Conservation (phyloP, 2,797 vertebrate species). For the Cirrhinus mrigala region DNA sequence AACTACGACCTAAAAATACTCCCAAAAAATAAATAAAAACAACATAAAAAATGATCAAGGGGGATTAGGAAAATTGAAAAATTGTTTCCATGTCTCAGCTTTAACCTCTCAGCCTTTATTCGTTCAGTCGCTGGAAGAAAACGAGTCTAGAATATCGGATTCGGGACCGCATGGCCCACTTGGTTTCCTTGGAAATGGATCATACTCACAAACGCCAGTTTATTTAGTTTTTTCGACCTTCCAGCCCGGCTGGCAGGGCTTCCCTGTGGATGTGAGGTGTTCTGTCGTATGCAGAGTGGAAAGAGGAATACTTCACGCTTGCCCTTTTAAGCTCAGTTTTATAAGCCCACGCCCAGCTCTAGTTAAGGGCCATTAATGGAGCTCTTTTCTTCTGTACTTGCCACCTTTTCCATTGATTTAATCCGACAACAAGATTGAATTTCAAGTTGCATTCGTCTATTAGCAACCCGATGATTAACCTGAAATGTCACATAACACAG, state of each 20-base stretch:
- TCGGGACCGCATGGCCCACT: constrained; percentile 37
- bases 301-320: constrained; percentile 46
- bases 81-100: constrained; percentile 65
- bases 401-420: constrained; percentile 49
- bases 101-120: constrained; percentile 65
- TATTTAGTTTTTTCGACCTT: constrained; percentile 62
- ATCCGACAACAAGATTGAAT: constrained; percentile 30
- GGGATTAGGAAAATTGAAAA: constrained; percentile 64
- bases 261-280: constrained; percentile 31
- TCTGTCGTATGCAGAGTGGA: constrained; percentile 48
- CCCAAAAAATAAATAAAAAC: constrained; percentile 62
- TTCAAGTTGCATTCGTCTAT: constrained; percentile 6
- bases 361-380: constrained; percentile 40
- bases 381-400: constrained; percentile 30
- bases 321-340: constrained; percentile 42
- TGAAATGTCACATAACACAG: background rate
- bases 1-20: constrained; percentile 60
- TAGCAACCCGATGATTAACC: background rate
- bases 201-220: constrained; percentile 46
- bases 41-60: constrained; percentile 60
- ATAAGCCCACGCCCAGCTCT: constrained; percentile 49
- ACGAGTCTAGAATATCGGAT: constrained; percentile 57
- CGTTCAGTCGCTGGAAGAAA: constrained; percentile 63
- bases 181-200: constrained; percentile 56
- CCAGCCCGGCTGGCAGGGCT: constrained; percentile 23